These are phyloP conservation scores for Uloborus plumipes DNA, from an alignment of 2,888 invertebrate genomes.

Conservation along the genomic window DNA sequence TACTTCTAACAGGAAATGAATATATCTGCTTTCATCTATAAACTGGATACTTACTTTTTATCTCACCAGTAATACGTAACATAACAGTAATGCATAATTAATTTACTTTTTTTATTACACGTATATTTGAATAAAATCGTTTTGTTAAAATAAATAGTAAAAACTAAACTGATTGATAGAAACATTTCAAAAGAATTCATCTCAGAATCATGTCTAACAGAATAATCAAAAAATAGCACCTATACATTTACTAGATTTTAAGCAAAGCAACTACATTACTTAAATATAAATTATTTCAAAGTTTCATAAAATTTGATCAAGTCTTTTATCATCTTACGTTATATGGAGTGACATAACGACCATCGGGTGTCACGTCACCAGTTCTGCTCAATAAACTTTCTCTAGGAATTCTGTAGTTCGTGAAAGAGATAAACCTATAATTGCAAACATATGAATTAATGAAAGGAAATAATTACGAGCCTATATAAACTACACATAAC, in stretches of 20 bases:
- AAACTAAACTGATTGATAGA: too few species aligned
- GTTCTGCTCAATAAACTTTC: constrained; percentile 88
- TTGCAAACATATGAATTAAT: background rate
- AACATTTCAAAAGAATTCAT: too few species aligned
- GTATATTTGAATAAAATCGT: too few species aligned
- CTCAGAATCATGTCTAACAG: too few species aligned
- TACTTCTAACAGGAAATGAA: too few species aligned
- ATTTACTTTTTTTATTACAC: too few species aligned
- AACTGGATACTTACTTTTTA: too few species aligned
- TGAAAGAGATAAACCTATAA: constrained; percentile 85
- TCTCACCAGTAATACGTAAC: too few species aligned
- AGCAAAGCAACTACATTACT: background rate
- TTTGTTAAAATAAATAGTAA: too few species aligned
- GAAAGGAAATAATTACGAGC: background rate
- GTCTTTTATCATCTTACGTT: constrained; percentile 72
- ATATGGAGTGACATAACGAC: constrained; percentile 88
- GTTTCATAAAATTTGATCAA: background rate
- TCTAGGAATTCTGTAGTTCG: constrained; percentile 87
- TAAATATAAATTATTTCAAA: background rate
- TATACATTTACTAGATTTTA: background rate
- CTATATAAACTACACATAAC: background rate
- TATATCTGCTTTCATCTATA: too few species aligned
- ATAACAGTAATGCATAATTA: too few species aligned
- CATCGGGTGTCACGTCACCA: constrained; percentile 89
- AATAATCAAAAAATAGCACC: background rate